These are phyloP conservation scores for Pseudochaenichthys georgianus DNA, from an alignment of 2,797 vertebrate species.

Conservation along the genomic window DNA sequence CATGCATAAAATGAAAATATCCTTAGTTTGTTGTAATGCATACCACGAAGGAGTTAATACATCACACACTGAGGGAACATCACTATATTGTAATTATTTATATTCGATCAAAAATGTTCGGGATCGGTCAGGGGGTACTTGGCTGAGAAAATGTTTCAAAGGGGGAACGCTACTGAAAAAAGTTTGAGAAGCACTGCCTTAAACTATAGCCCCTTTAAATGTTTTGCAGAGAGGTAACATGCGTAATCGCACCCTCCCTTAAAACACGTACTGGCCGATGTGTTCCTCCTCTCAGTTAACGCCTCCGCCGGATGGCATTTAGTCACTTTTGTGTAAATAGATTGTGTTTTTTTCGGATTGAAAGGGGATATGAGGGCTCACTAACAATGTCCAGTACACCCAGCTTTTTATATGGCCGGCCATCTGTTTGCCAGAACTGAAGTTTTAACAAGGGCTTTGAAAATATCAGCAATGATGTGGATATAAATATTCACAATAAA, in stretches of 20 bases:
- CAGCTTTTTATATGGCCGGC: constrained; percentile 4
- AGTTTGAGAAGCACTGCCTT: not conserved
- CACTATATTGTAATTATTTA: too few relatives aligned
- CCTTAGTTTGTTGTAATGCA: too few relatives aligned
- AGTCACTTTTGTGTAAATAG: constrained; percentile 47
- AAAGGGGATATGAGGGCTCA: constrained; percentile 26
- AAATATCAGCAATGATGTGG: constrained; percentile 11
- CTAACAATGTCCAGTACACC: constrained; percentile 9
- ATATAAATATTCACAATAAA: constrained; percentile 6
- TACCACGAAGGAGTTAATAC: too few relatives aligned
- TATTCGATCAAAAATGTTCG: too few relatives aligned
- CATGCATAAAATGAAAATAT: too few relatives aligned
- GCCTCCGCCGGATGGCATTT: constrained; percentile 42
- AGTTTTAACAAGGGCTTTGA: constrained; percentile 12
- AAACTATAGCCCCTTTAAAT: constrained; percentile 48
- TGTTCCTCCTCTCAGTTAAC: constrained; percentile 43
- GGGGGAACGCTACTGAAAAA: too few relatives aligned
- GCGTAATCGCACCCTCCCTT: constrained; percentile 1
- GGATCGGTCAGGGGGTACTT: too few relatives aligned
- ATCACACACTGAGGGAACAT: too few relatives aligned
- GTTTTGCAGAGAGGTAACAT: constrained; percentile 17
- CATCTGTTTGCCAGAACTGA: constrained; percentile 27
- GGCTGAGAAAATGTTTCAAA: too few relatives aligned
- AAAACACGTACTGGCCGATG: constrained; percentile 39
- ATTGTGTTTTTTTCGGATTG: constrained; percentile 38